phyloP scores from a whole-genome alignment of 2,797 vertebrate species.

The Champsocephalus esox region DNA sequence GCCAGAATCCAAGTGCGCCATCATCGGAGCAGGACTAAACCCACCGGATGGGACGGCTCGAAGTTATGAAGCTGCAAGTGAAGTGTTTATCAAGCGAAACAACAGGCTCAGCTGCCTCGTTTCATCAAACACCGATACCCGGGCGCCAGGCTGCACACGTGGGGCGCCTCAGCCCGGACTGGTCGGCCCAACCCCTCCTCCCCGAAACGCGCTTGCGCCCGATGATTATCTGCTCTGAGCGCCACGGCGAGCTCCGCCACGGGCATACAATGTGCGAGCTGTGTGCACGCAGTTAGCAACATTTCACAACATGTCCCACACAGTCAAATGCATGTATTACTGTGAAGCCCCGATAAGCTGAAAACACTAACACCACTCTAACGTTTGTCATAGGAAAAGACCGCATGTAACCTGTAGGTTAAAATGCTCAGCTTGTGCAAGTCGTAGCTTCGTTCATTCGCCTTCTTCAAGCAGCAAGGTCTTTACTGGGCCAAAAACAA shows the following conservation, averaged over 20 bases:
- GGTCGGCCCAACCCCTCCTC: conserved; percentile 77
- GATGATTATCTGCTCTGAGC: conserved; percentile 66
- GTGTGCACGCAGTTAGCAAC: conserved; percentile 51
- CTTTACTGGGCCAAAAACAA: conserved; percentile 61
- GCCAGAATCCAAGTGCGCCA: conserved; percentile 78
- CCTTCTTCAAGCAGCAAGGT: conserved; percentile 60
- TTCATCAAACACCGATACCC: conserved; percentile 27
- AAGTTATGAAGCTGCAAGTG: conserved; percentile 43
- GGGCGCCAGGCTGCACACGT: conserved; percentile 71
- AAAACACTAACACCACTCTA: rapidly evolving
- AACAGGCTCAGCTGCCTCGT: conserved; percentile 5
- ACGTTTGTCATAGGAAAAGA: rapidly evolving
- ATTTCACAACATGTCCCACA: conserved; percentile 19
- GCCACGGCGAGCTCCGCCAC: conserved; percentile 71
- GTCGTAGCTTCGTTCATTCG: conserved; percentile 71
- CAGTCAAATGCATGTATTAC: rapidly evolving
- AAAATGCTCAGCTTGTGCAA: conserved; percentile 50
- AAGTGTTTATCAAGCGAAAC: conserved; percentile 17
- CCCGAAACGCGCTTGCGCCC: conserved; percentile 75
- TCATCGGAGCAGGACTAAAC: conserved; percentile 37
- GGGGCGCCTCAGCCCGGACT: conserved; percentile 69
- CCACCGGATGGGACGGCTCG: conserved; percentile 23
- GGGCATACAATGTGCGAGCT: conserved; percentile 74
- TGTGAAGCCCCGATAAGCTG: not conserved
- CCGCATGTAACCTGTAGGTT: not conserved